Evolutionary conservation across 2,113 vertebrate genomes (phyloP), one percentile per base, ranked within the genome.

Genomic region (Stegostoma tigrinum): DNA sequence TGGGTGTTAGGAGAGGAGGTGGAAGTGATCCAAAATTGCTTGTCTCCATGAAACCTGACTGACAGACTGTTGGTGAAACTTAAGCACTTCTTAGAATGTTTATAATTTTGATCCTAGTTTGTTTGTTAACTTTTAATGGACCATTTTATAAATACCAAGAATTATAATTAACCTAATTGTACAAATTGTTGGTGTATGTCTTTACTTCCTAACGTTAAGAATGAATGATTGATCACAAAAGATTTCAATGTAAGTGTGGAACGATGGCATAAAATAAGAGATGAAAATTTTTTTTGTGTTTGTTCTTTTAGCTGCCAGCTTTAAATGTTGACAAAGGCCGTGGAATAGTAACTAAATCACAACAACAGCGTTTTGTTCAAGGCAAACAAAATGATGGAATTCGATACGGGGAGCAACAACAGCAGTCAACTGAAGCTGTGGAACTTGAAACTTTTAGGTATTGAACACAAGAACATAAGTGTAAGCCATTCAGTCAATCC

Each of bases 371-470:
- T 94, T 95, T 96, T 94, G 78, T 64, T 0, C 97, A 96, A 45
- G 96, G 96, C 97, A 97, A 96, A 68, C 94, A 72, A 83, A 97
- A 61, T 75, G 97, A 96, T 96, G 96, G 96, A 95, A 96, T 38
- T 95, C 97, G 96, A 94, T 96, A 66, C 72, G 96, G 2, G 91
- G 96, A 96, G 96, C 97, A 96, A 12, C 97, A 97, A 95, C 97
- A 97, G 64, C 96, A 97, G 96, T 97, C 96, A 96, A 96, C 91
- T 45, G 98, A 99, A 97, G 97, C 97, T 61, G 96, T 97, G 87
- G 98, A 98, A 96, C 98, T 99, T 97, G 98, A 98, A 96, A 98
- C 98, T 96, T 98, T 99, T 96, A 98, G 98, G 98, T 98, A 97
- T 96, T 96, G 96, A 96, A 89, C 72, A 12, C 8, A 23, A 70